These are phyloP conservation scores for Orientallactaga sibirica DNA, from an alignment of 2,797 vertebrate species.

Conservation along the genomic window DNA sequence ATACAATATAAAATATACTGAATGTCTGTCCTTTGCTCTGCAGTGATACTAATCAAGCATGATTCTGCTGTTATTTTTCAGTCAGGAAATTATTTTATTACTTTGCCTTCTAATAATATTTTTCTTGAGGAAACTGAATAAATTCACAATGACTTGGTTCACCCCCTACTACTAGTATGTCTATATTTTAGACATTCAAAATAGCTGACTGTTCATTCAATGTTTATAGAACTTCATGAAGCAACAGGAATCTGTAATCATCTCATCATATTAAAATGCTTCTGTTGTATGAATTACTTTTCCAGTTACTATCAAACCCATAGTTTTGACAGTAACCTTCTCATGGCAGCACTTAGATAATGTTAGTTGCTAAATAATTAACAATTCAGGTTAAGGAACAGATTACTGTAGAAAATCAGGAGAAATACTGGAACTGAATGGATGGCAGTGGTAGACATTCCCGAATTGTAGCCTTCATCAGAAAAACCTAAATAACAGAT, in stretches of 20 bases:
- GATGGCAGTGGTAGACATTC: neutral
- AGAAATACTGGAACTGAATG: neutral
- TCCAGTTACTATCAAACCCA: constrained; percentile 12
- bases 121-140: constrained; percentile 45
- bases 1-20: neutral
- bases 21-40: neutral
- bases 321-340: neutral
- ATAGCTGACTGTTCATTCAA: constrained; percentile 6
- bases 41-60: neutral
- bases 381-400: neutral
- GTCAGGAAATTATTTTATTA: constrained; percentile 22
- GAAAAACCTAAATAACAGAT: neutral
- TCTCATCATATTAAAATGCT: constrained; percentile 9
- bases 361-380: neutral
- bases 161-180: neutral
- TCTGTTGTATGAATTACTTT: neutral
- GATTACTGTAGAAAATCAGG: neutral
- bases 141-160: neutral
- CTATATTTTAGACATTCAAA: constrained; percentile 11
- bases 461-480: neutral
- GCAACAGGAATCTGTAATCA: neutral
- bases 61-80: constrained; percentile 1
- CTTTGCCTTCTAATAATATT: neutral
- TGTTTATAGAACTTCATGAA: constrained; percentile 12
- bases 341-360: neutral